Evolutionary conservation across 2,888 invertebrate genomes (phyloP).

Genomic region (Loripinus fragilis): DNA sequence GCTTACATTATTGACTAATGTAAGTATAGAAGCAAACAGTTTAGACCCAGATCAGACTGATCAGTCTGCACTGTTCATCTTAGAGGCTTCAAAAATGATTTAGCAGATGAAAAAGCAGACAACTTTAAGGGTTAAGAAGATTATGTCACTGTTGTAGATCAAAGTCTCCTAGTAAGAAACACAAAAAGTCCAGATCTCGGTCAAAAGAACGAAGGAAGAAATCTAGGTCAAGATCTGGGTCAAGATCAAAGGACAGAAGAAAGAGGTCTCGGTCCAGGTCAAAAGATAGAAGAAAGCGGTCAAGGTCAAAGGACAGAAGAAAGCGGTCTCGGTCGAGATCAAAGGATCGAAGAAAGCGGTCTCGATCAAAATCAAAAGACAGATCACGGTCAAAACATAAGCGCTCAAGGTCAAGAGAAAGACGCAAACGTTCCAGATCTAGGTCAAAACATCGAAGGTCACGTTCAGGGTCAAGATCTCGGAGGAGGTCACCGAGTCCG

Average conservation of each 20-base stretch:
- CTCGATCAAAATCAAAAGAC: conserved; percentile 49
- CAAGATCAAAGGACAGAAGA: conserved; percentile 51
- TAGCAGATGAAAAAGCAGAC: too few species aligned
- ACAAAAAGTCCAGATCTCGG: conserved; percentile 50
- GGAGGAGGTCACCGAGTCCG: conserved; percentile 24
- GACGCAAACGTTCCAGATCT: conserved; percentile 32
- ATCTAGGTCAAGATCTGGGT: conserved; percentile 48
- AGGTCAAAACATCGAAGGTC: conserved; percentile 37
- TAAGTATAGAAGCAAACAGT: too few species aligned
- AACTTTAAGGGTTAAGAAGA: too few species aligned
- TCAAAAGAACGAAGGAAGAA: conserved; percentile 48
- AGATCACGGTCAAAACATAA: conserved; percentile 46
- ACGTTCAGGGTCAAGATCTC: conserved; percentile 30
- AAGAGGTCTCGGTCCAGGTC: conserved; percentile 42
- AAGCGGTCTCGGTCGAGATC: conserved; percentile 41
- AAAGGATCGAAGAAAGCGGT: conserved; percentile 27
- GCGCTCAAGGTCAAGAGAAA: conserved; percentile 32
- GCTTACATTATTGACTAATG: too few species aligned
- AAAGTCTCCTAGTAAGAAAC: conserved; percentile 58
- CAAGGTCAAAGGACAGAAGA: conserved; percentile 53
- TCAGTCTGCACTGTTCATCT: too few species aligned
- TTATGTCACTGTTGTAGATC: conserved; percentile 40
- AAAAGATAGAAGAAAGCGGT: conserved; percentile 43
- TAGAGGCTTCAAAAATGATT: too few species aligned
- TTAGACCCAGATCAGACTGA: too few species aligned